A percentile compares a stretch with the other conserved stretches of the same genome.
These are phyloP conservation scores for Anabacerthia variegaticeps DNA, from an alignment of 2,797 vertebrate genomes.

Conservation along the genomic window DNA sequence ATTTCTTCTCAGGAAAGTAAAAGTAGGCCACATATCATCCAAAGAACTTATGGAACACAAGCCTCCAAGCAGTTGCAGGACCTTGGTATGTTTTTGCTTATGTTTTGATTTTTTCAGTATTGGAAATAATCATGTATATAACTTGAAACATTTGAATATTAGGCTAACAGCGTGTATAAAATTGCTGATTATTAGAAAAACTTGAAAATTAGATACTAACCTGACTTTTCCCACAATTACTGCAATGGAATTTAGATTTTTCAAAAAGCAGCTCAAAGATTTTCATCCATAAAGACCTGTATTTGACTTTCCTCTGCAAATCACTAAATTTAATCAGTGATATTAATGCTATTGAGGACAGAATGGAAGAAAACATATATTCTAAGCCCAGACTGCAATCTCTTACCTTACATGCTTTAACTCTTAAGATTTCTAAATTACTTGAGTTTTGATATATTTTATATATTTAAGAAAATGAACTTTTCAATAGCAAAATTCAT, in stretches of 20 bases:
- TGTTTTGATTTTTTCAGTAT: not conserved
- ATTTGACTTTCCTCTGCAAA: not conserved
- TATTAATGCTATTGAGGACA: not conserved
- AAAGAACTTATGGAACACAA: constrained; percentile 76
- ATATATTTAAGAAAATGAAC: not conserved
- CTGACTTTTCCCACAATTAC: not conserved
- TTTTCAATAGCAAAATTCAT: not conserved
- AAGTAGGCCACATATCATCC: constrained; percentile 87
- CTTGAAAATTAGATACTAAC: not conserved
- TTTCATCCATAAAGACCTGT: not conserved
- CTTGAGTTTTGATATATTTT: not conserved
- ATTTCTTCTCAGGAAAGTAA: constrained; percentile 82
- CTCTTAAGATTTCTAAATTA: not conserved
- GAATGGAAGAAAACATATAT: not conserved
- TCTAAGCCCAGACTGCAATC: not conserved
- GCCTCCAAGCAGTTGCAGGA: constrained; percentile 68
- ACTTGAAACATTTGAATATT: not conserved
- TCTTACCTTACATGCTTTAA: not conserved
- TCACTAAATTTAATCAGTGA: not conserved
- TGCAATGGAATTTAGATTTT: not conserved
- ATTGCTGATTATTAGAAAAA: not conserved
- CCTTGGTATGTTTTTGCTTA: constrained; percentile 71
- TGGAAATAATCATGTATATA: not conserved
- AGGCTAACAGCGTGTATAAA: not conserved
- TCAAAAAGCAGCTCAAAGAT: not conserved